Base-by-base conservation (phyloP, 2,113 vertebrate genomes). In the Grammomys surdaster region DNA sequence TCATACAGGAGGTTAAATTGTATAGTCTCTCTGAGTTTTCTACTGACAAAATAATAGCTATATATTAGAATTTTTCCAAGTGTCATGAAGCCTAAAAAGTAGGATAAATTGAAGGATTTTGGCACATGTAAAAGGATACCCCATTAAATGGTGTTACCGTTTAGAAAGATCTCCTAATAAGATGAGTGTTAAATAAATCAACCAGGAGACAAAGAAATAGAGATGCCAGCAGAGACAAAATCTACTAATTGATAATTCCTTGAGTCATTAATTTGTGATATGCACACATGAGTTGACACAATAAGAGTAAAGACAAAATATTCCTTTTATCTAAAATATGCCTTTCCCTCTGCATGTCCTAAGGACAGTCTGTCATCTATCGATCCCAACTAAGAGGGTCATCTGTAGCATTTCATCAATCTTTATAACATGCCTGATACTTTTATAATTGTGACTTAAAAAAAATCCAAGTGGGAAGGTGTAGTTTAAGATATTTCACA, bases 371-470 rank as follows among this genome's bases (percentile, higher is more conserved):
- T 91, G 88, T 63, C 51, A 93, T n/a, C 56, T 93, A 72, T 67
- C 54, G 88, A 2, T 72, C 88, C 63, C 46, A 89, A 89, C 40
- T 90, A 81, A 69, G 19, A 58, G 48, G 48, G 90, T 72, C 63
- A 20, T 88, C 60, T 82, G 16, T 48, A 77, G 43, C 26, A 84
- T 78, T 92, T 95, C 82, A 92, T 95, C 81, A 73, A 58, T 97
- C 40, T 96, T 89, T 63, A 96, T 98, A 96, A 96, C 97, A 88
- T 56, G n/a, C 94, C 80, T 98, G 85, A 80, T 91, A 67, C 73
- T 96, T 95, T 97, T 97, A 88, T 94, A 98, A 78, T 93, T 97
- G 85, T 78, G 67, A 86, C 60, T 96, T 96, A 14, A 95, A 94
- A 95, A 95, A 95, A 92, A 84, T 94, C 86, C 89, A 97, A 97